phyloP scores from a whole-genome alignment of 2,888 invertebrate genomes.

The Tuberolachnus salignus region DNA sequence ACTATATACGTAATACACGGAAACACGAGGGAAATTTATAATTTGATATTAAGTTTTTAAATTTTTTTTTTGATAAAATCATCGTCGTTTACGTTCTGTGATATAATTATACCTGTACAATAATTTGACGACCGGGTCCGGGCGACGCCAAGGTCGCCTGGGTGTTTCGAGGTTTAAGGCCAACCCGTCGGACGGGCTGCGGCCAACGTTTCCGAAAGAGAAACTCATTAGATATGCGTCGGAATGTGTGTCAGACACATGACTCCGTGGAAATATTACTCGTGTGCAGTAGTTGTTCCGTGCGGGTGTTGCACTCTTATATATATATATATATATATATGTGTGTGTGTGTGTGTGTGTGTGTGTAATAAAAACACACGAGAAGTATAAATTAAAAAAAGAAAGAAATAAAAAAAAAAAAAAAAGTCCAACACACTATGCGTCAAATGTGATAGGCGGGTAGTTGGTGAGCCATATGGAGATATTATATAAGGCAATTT shows the following conservation, averaged over 20 bases:
- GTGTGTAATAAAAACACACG: too few relatives aligned
- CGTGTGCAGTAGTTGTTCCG: not conserved
- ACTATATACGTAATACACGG: too few relatives aligned
- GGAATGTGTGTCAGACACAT: conserved; percentile 51
- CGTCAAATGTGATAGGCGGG: too few relatives aligned
- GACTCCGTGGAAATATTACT: conserved; percentile 3
- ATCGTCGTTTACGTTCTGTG: not conserved
- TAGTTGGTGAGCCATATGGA: too few relatives aligned
- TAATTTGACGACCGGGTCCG: not conserved
- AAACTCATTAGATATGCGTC: conserved; percentile 31
- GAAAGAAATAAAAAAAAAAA: too few relatives aligned
- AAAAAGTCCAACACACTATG: too few relatives aligned
- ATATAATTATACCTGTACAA: not conserved
- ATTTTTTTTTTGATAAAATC: not conserved
- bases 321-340: not conserved
- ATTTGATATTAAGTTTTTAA: too few relatives aligned
- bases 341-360: not conserved
- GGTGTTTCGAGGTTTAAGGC: not conserved
- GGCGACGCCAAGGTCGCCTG: conserved; percentile 24
- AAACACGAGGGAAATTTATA: too few relatives aligned
- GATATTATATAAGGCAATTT: too few relatives aligned
- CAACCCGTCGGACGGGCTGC: not conserved
- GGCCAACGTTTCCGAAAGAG: conserved; percentile 40
- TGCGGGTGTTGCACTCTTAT: not conserved
- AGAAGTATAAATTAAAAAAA: too few relatives aligned